Base-by-base conservation (phyloP, 2,888 invertebrate species). In the Pterostichus niger region DNA sequence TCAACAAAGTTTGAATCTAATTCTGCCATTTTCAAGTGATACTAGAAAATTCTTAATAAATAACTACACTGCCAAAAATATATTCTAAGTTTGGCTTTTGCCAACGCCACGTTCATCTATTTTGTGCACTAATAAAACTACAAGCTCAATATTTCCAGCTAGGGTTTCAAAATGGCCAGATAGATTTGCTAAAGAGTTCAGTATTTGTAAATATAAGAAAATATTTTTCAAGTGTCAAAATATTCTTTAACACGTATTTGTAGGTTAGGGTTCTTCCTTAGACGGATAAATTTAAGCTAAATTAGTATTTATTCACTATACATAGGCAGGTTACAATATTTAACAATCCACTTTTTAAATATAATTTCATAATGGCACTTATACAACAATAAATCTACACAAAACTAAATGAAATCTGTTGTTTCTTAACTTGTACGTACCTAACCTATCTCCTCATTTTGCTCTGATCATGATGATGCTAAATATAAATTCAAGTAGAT, bases 261-360 rank as follows among this genome's bases (percentile, higher is more conserved):
- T 44, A 71, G 68, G 68, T 44, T 44, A 71, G 68, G 11, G n/a
- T 11, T 64, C 35, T 64, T 13, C 6, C 13, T 4, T 64, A 71
- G 68, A 11, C 24, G 10, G 9, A 44, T 71, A 71, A 15, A 64
- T 52, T 61, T 76, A 83, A 83, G 83, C 83, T 83, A 77, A 80
- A 82, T 83, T 83, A 83, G 77, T 83, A 64, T 83, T 83, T 83
- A 83, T 83, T 83, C 83, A 83, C 83, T 83, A 83, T 83, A 83
- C 68, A 77, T 76, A 83, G 61, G 83, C 83, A 52, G 77, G 83
- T 83, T 83, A 83, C 76, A 83, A 77, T 77, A 77, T 83, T 77
- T 83, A 83, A 83, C 83, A 83, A 83, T 83, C 83, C 83, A 83
- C 76, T 77, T 83, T 82, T 77, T 35, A 77, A 83, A 77, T 82